Evolutionary conservation across 2,797 vertebrate species (phyloP).

Genomic region (Hydrocynus forskahlii): DNA sequence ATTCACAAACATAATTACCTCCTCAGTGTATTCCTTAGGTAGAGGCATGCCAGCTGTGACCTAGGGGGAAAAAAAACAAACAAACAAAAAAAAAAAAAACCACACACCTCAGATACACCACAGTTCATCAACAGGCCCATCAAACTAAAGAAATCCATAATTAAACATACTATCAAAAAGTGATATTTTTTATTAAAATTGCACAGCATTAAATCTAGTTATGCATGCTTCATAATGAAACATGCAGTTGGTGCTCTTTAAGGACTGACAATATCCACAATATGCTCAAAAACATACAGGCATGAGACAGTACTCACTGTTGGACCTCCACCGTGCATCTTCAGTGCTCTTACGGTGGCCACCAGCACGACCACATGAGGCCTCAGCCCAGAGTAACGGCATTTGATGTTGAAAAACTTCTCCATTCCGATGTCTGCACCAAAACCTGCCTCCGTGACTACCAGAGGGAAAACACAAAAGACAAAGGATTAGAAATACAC

Average conservation of each 20-base stretch:
- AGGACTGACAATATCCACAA: no score
- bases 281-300: no score
- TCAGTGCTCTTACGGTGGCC: slow-evolving; percentile 92
- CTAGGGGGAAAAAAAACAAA: slow-evolving; percentile 66
- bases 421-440: slow-evolving; percentile 99
- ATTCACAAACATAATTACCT: slow-evolving; percentile 78
- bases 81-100: slow-evolving; percentile 39
- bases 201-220: no score
- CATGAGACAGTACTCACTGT: slow-evolving; percentile 74
- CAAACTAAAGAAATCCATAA: not conserved
- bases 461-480: not conserved
- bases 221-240: no score
- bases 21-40: slow-evolving; percentile 90
- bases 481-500: not conserved
- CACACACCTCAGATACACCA: not conserved
- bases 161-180: not conserved
- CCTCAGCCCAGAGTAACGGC: slow-evolving; percentile 90
- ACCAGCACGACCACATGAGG: slow-evolving; percentile 97
- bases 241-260: no score
- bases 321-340: slow-evolving; percentile 98
- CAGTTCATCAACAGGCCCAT: not conserved
- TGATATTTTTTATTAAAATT: no score
- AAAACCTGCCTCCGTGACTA: slow-evolving; percentile 98
- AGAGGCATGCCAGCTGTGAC: slow-evolving; percentile 93
- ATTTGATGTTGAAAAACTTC: slow-evolving; percentile 99